These are phyloP conservation scores for Incurvaria masculella DNA, from an alignment of 2,888 invertebrate species.

Conservation along the genomic window DNA sequence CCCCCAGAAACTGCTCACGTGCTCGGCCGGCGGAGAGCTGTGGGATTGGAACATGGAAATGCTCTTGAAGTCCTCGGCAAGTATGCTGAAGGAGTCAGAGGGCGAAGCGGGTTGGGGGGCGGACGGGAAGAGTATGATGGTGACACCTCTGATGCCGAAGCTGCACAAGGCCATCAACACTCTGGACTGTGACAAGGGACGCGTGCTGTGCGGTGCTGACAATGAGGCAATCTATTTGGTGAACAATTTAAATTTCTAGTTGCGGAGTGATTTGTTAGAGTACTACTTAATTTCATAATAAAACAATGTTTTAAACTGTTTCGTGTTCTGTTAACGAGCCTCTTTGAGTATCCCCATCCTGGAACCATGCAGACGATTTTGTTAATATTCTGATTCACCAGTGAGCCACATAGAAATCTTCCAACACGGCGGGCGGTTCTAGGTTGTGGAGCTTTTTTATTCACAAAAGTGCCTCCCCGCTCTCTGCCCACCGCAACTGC, in stretches of 20 bases:
- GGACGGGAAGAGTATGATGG: constrained; percentile 66
- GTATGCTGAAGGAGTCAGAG: constrained; percentile 28
- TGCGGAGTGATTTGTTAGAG: too few relatives aligned
- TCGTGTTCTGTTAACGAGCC: too few relatives aligned
- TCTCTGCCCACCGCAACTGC: too few relatives aligned
- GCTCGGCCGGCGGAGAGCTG: constrained; percentile 77
- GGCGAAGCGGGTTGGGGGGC: constrained; percentile 62
- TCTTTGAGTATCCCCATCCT: too few relatives aligned
- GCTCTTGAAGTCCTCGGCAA: constrained; percentile 37
- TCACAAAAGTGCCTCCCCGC: too few relatives aligned
- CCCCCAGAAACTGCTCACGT: constrained; percentile 80
- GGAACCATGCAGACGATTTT: too few relatives aligned
- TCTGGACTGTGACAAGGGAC: constrained; percentile 71
- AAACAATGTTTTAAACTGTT: too few relatives aligned
- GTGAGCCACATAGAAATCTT: too few relatives aligned
- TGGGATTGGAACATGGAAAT: constrained; percentile 85
- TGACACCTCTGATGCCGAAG: constrained; percentile 69
- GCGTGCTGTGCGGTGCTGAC: constrained; percentile 80
- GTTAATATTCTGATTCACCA: too few relatives aligned
- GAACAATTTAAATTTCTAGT: constrained; percentile 56
- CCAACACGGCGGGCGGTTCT: too few relatives aligned
- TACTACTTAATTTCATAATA: too few relatives aligned
- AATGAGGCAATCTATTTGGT: constrained; percentile 86
- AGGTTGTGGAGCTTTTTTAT: too few relatives aligned
- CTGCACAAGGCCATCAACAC: constrained; percentile 79